Evolutionary conservation across 2,113 vertebrate genomes (phyloP).

Genomic region (Mungos mungo): DNA sequence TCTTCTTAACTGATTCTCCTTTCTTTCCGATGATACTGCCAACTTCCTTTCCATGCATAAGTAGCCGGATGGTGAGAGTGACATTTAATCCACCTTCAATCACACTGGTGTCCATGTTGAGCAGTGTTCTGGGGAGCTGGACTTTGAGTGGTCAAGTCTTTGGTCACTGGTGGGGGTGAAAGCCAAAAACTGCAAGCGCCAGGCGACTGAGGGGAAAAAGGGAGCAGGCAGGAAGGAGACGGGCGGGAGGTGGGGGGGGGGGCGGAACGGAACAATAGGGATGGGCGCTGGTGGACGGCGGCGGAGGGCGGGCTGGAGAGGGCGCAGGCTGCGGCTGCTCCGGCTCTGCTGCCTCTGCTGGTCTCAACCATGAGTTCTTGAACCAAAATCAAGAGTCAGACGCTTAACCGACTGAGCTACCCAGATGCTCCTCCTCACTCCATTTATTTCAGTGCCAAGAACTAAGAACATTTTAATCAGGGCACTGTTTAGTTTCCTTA

Average conservation of each 20-base stretch:
- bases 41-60: constrained; percentile 96
- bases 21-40: too few relatives aligned
- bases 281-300: constrained; percentile 76
- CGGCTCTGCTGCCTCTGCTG: constrained; percentile 86
- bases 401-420: too few relatives aligned
- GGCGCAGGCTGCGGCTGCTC: constrained; percentile 85
- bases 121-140: constrained; percentile 79
- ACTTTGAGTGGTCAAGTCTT: constrained; percentile 83
- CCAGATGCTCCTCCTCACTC: background rate
- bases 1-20: too few relatives aligned
- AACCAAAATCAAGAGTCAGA: too few relatives aligned
- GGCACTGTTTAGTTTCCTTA: background rate
- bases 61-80: constrained; percentile 98
- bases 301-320: constrained; percentile 79
- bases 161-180: constrained; percentile 81
- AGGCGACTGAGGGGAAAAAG: constrained; percentile 83
- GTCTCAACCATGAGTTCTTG: constrained; percentile 72
- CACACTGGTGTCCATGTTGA: constrained; percentile 97
- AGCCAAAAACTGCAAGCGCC: constrained; percentile 78
- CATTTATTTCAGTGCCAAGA: background rate
- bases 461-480: background rate
- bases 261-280: constrained; percentile 81
- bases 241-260: constrained; percentile 79
- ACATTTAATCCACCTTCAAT: constrained; percentile 99
- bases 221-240: constrained; percentile 80